Evolutionary conservation across 2,888 invertebrate genomes (phyloP).

Genomic region (Chaetogeoica ovagalla): DNA sequence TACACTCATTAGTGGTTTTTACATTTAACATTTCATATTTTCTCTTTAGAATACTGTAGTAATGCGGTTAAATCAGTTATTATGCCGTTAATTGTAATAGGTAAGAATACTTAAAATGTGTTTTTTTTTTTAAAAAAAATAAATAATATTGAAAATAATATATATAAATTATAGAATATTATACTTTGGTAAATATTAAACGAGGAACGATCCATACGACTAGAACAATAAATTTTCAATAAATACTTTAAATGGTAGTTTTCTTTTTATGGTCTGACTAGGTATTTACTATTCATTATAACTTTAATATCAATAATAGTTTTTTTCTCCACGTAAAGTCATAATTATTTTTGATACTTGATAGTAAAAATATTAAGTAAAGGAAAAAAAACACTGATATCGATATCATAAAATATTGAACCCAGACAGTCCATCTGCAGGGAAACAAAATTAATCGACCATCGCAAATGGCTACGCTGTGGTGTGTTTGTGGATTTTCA

Average conservation of each 20-base stretch:
- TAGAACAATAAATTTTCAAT: not conserved
- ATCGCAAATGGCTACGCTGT: constrained; percentile 11
- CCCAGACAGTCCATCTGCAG: no score
- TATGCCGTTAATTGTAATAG: not conserved
- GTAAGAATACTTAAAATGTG: not conserved
- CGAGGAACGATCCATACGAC: not conserved
- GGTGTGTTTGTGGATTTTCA: not conserved
- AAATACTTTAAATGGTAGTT: not conserved
- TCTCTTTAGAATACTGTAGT: no score
- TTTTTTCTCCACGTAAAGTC: no score
- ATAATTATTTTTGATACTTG: not conserved
- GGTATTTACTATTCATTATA: constrained; percentile 11
- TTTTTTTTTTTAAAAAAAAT: no score
- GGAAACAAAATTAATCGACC: no score
- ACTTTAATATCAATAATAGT: no score
- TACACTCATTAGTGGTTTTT: not conserved
- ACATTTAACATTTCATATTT: no score
- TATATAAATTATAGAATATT: not conserved
- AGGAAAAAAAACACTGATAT: not conserved
- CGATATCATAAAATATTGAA: not conserved
- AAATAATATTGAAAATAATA: not conserved
- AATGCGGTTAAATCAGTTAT: no score
- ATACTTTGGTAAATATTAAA: not conserved
- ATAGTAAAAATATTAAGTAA: constrained; percentile 5
- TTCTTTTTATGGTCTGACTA: not conserved